These are phyloP conservation scores for Eupithecia dodoneata DNA, from an alignment of 2,888 invertebrate species.

Conservation along the genomic window DNA sequence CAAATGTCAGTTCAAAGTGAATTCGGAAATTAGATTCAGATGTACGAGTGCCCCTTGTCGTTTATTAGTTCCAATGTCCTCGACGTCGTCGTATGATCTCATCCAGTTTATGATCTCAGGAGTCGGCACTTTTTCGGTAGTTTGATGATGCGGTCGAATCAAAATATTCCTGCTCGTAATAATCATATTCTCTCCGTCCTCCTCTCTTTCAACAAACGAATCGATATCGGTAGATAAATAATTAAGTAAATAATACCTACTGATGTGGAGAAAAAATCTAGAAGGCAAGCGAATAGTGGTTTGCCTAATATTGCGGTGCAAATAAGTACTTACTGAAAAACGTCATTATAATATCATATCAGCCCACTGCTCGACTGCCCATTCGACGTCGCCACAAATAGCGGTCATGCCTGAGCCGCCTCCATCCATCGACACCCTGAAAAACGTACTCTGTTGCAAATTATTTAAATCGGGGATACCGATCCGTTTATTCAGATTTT, in stretches of 20 bases:
- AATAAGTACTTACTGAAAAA: neutral
- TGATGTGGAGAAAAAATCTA: neutral
- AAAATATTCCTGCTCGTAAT: neutral
- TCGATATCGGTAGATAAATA: neutral
- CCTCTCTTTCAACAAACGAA: neutral
- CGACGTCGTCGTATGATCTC: slow-evolving; percentile 36
- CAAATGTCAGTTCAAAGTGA: slow-evolving; percentile 47
- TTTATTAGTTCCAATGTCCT: slow-evolving; percentile 42
- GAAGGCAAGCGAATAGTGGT: neutral
- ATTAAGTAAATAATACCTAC: neutral
- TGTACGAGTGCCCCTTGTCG: slow-evolving; percentile 37
- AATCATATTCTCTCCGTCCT: neutral
- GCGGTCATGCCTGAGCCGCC: neutral
- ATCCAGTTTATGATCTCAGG: slow-evolving; percentile 31
- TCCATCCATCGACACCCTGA: neutral
- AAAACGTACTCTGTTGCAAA: neutral
- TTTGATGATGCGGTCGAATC: neutral
- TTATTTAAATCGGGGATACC: neutral
- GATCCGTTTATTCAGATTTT: neutral
- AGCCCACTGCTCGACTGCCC: neutral
- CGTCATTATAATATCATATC: slow-evolving; percentile 3
- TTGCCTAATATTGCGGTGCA: neutral
- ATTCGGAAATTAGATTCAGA: slow-evolving; percentile 49
- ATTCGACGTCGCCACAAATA: neutral
- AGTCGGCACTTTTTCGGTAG: slow-evolving; percentile 6